These are phyloP conservation scores for Rhabdomys dilectus DNA, from an alignment of 2,113 vertebrate species.

Conservation along the genomic window DNA sequence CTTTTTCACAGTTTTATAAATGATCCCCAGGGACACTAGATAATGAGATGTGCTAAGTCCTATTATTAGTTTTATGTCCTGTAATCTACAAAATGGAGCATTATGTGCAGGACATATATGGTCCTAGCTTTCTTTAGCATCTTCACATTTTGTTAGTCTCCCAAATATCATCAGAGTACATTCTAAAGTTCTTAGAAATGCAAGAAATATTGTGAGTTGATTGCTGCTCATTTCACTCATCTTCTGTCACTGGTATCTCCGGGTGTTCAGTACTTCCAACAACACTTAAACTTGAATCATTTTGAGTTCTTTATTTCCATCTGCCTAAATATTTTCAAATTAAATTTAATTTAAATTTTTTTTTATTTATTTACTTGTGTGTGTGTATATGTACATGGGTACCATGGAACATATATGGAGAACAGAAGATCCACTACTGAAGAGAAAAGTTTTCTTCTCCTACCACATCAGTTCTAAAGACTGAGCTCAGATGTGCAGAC, in stretches of 20 bases:
- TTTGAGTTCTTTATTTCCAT: not conserved
- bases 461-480: not conserved
- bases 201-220: not conserved
- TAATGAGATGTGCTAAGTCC: not conserved
- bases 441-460: not conserved
- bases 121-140: not conserved
- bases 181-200: not conserved
- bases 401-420: not conserved
- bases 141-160: not conserved
- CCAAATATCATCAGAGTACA: not conserved
- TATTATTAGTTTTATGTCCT: not conserved
- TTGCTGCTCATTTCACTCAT: not conserved
- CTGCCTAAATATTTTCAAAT: not conserved
- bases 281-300: not conserved
- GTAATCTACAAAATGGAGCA: not conserved
- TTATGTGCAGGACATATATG: not conserved
- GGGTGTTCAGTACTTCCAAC: fast-evolving
- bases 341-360: not conserved
- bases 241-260: not conserved
- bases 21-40: not conserved
- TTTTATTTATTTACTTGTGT: not conserved
- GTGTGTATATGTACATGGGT: not conserved
- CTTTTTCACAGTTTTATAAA: not conserved
- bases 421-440: not conserved
- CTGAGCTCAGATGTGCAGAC: not conserved